Percentiles rank a stretch among this genome's conserved stretches.
Evolutionary conservation across 2,797 vertebrate genomes (phyloP).

Genomic region (Peromyscus aztecus): DNA sequence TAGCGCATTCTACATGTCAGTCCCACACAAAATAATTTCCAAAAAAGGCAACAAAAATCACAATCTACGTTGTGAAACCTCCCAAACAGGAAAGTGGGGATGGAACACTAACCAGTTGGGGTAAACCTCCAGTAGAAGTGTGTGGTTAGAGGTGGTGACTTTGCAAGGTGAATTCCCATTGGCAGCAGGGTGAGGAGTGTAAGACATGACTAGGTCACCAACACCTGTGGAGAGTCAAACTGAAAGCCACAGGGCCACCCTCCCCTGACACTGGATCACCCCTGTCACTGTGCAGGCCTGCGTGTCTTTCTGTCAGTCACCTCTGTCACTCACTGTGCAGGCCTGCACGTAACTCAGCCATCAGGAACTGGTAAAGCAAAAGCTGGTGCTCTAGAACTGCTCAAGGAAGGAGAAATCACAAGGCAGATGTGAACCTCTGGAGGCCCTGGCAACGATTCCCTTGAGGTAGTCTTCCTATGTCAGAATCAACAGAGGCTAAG

Average conservation of each 20-base stretch:
- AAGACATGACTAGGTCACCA: background rate
- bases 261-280: background rate
- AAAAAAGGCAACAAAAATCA: background rate
- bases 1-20: background rate
- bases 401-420: conserved; percentile 23
- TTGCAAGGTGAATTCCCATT: conserved; percentile 51
- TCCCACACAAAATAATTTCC: background rate
- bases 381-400: background rate
- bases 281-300: background rate
- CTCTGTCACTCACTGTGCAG: background rate
- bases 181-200: background rate
- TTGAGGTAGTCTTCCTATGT: background rate
- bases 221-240: conserved; percentile 10
- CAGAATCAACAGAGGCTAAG: background rate
- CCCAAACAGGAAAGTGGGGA: background rate
- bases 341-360: background rate
- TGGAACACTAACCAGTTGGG: background rate
- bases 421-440: background rate
- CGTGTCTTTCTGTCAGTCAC: background rate
- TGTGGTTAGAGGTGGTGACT: background rate
- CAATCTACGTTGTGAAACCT: conserved; percentile 49
- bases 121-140: background rate
- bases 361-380: background rate
- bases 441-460: background rate
- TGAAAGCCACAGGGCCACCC: conserved; percentile 30